These are phyloP conservation scores for Drosophila ironensis DNA, from an alignment of 1,140 invertebrate genomes.

Conservation along the genomic window DNA sequence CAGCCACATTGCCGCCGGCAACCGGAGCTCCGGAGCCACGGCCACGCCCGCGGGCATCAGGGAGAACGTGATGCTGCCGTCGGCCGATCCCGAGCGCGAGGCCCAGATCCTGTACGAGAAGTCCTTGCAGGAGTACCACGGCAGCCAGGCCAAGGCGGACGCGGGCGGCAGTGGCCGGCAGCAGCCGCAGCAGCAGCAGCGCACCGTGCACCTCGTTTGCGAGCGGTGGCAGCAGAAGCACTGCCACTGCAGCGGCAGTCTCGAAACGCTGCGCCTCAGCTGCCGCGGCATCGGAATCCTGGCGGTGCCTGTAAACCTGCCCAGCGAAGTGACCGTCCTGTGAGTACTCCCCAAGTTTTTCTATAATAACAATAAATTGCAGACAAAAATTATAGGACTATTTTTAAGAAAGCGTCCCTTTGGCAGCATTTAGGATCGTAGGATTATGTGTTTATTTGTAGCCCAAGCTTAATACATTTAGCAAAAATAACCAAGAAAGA, in stretches of 20 bases:
- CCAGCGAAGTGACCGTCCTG: constrained; percentile 62
- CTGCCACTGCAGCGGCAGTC: constrained; percentile 71
- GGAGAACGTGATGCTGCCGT: constrained; percentile 76
- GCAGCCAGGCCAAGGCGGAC: constrained; percentile 25
- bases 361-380: too few species aligned
- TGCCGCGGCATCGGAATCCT: constrained; percentile 73
- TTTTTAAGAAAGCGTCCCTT: too few species aligned
- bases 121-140: constrained; percentile 75
- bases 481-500: too few species aligned
- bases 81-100: constrained; percentile 72
- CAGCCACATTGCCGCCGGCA: constrained; percentile 39
- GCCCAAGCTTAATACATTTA: too few species aligned
- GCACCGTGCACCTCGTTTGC: constrained; percentile 62
- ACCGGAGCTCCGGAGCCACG: constrained; percentile 27
- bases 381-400: too few species aligned
- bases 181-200: constrained; percentile 16
- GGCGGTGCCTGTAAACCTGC: constrained; percentile 72
- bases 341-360: constrained; percentile 49
- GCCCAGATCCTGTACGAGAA: constrained; percentile 78
- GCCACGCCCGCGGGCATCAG: constrained; percentile 54
- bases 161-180: not conserved
- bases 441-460: too few species aligned
- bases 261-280: constrained; percentile 62
- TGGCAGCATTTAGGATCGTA: too few species aligned
- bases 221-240: constrained; percentile 72